Conservation (phyloP, 2,888 invertebrate genomes). For the Limenitis arthemis region DNA sequence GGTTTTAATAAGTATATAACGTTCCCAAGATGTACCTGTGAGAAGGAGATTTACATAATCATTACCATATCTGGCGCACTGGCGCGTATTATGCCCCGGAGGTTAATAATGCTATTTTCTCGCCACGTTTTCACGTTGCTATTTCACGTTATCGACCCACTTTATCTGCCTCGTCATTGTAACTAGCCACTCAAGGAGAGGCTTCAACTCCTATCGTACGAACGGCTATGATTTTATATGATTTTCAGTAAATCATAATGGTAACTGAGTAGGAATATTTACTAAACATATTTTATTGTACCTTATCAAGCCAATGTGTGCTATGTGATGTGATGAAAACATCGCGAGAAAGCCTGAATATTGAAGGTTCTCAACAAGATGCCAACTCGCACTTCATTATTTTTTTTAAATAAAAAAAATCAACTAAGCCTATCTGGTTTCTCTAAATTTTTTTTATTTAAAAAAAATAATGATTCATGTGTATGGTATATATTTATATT, state of each 20-base stretch:
- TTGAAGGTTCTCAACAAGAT: too few relatives aligned
- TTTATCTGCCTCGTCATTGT: slow-evolving; percentile 69
- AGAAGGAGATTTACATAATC: slow-evolving; percentile 71
- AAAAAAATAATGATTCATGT: too few relatives aligned
- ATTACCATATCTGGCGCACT: slow-evolving; percentile 72
- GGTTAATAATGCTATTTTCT: slow-evolving; percentile 74
- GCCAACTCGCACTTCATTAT: too few relatives aligned
- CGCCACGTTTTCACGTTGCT: slow-evolving; percentile 70
- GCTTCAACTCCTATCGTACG: slow-evolving; percentile 42
- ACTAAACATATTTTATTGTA: too few relatives aligned
- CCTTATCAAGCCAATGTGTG: too few relatives aligned
- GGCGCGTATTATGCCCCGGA: slow-evolving; percentile 70
- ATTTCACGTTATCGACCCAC: slow-evolving; percentile 68
- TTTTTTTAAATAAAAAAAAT: too few relatives aligned
- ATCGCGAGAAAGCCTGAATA: too few relatives aligned
- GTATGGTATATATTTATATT: too few relatives aligned
- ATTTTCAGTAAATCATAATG: slow-evolving; percentile 14
- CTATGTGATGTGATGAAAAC: too few relatives aligned
- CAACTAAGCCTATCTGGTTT: too few relatives aligned
- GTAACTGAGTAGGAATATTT: slow-evolving; percentile 1
- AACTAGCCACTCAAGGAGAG: slow-evolving; percentile 61
- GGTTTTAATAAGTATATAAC: slow-evolving; percentile 72
- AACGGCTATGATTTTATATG: slow-evolving; percentile 17
- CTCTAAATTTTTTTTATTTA: too few relatives aligned
- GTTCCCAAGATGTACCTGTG: slow-evolving; percentile 68